Conservation (phyloP, 1,140 invertebrate species). For the Achroia grisella region DNA sequence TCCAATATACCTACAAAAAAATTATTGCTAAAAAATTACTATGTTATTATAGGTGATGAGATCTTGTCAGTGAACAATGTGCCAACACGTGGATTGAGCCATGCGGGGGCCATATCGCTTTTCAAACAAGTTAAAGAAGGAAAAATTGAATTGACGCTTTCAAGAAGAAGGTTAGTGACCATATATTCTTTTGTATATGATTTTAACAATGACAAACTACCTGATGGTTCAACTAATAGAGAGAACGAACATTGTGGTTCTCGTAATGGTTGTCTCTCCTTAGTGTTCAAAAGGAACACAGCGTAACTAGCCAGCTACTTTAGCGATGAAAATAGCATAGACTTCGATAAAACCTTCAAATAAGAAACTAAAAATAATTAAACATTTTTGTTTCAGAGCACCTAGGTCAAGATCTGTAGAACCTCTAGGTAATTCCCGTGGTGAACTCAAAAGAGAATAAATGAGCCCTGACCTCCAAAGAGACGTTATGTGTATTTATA, state of each 20-base stretch:
- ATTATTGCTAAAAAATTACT: constrained; percentile 3
- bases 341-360: not conserved
- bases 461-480: constrained; percentile 37
- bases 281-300: too few relatives aligned
- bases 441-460: constrained; percentile 54
- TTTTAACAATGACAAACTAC: too few relatives aligned
- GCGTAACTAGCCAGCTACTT: too few relatives aligned
- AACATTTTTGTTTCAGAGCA: constrained; percentile 56
- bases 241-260: too few relatives aligned
- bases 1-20: constrained; percentile 5
- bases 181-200: constrained; percentile 12
- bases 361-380: constrained; percentile 1
- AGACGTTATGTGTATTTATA: constrained; percentile 25
- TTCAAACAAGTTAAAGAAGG: constrained; percentile 93
- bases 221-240: too few relatives aligned
- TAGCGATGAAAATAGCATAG: too few relatives aligned
- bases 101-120: constrained; percentile 89
- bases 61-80: constrained; percentile 92
- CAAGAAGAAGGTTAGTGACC: constrained; percentile 76
- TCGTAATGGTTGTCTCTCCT: too few relatives aligned
- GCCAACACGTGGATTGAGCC: constrained; percentile 87
- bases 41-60: constrained; percentile 85
- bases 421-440: constrained; percentile 63
- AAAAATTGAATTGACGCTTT: constrained; percentile 87
- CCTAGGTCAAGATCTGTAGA: constrained; percentile 73